Conservation (phyloP, 2,797 vertebrate species). For the Centroberyx gerrardi region DNA sequence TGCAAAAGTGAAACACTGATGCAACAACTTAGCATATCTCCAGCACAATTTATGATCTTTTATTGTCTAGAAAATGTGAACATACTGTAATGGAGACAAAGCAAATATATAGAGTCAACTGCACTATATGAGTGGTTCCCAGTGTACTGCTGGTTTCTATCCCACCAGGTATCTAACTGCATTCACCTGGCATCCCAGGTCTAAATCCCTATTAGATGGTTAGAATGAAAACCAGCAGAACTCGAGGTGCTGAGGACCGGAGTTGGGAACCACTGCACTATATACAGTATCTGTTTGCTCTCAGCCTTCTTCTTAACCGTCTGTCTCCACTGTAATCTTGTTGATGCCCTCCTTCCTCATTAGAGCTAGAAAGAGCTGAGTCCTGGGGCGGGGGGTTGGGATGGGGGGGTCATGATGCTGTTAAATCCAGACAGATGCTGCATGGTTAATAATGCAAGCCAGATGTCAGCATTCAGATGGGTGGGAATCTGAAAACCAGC, state of each 20-base stretch:
- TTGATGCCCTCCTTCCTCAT: conserved; percentile 51
- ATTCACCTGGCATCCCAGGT: neutral
- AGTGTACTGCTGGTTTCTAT: too few species aligned
- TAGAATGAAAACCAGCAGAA: neutral
- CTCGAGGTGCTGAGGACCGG: neutral
- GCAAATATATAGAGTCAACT: too few species aligned
- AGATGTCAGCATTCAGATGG: conserved; percentile 72
- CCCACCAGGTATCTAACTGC: too few species aligned
- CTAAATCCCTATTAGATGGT: neutral
- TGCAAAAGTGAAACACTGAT: conserved; percentile 47
- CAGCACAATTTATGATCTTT: conserved; percentile 33
- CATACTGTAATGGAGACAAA: too few species aligned
- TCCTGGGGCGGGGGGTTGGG: conserved; percentile 25
- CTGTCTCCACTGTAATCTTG: conserved; percentile 25
- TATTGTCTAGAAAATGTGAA: neutral
- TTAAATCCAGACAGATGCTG: conserved; percentile 79
- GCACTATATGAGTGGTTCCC: too few species aligned
- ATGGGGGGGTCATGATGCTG: conserved; percentile 44
- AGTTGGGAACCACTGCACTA: neutral
- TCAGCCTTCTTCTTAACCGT: neutral
- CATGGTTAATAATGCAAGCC: conserved; percentile 77
- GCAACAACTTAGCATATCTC: conserved; percentile 12
- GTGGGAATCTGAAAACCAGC: conserved; percentile 64
- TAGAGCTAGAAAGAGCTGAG: conserved; percentile 50
- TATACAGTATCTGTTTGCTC: neutral